These are phyloP conservation scores for Urocolius indicus DNA, from an alignment of 2,113 vertebrate genomes.

Conservation along the genomic window DNA sequence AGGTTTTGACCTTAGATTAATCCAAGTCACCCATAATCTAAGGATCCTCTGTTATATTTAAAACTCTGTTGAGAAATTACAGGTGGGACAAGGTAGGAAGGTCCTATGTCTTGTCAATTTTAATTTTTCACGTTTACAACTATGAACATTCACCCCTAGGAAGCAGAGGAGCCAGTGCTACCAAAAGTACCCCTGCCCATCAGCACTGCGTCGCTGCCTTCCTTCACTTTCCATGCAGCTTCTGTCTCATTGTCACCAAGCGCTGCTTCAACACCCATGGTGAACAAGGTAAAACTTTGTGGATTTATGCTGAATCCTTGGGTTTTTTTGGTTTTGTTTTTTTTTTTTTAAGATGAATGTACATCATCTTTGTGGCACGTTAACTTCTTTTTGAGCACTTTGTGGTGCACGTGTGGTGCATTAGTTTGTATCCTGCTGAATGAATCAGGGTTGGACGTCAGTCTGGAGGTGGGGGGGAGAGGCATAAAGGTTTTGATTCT, in stretches of 20 bases:
- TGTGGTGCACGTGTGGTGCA: neutral
- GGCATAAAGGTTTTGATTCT: neutral
- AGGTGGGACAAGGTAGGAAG: neutral
- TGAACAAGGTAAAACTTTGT: conserved; percentile 73
- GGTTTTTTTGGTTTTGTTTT: too few species aligned
- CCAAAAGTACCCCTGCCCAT: conserved; percentile 90
- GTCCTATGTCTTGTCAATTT: neutral
- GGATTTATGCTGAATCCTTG: neutral
- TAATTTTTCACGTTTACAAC: neutral
- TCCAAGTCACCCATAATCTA: neutral
- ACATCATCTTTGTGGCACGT: neutral
- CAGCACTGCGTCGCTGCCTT: conserved; percentile 83
- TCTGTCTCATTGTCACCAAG: conserved; percentile 59
- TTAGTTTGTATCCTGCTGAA: neutral
- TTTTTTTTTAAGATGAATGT: neutral
- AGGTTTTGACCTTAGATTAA: neutral
- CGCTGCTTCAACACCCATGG: conserved; percentile 53
- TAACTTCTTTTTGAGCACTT: neutral
- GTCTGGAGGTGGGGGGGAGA: neutral
- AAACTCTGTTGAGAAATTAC: neutral
- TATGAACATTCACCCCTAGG: conserved; percentile 61
- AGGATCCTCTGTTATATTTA: neutral
- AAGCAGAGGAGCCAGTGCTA: conserved; percentile 82
- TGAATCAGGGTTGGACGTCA: neutral
- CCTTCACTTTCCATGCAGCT: conserved; percentile 77